These are phyloP conservation scores for Strigamia transsilvanica DNA, from an alignment of 2,888 invertebrate genomes.

Conservation along the genomic window DNA sequence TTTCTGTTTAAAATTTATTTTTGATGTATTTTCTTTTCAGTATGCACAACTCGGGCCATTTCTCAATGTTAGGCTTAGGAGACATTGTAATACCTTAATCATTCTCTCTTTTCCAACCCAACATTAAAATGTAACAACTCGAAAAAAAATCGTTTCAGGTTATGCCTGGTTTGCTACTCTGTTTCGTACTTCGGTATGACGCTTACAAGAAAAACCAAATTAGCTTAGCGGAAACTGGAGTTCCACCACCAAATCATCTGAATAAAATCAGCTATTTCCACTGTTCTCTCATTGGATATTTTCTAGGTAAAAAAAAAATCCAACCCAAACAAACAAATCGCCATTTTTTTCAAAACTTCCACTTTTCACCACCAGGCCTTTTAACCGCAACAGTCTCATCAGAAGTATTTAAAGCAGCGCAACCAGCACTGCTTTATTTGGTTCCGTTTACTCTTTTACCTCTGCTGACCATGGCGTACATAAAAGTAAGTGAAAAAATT, in stretches of 20 bases:
- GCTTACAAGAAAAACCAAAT: conserved; percentile 93
- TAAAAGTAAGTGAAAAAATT: conserved; percentile 75
- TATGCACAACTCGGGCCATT: conserved; percentile 94
- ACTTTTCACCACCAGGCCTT: conserved; percentile 66
- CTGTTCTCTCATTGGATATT: conserved; percentile 97
- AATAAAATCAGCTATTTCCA: conserved; percentile 86
- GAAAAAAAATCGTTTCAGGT: conserved; percentile 68
- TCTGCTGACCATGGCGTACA: conserved; percentile 95
- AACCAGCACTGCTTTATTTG: conserved; percentile 94
- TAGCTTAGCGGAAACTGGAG: conserved; percentile 69
- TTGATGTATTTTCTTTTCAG: conserved; percentile 66
- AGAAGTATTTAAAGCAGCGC: conserved; percentile 97
- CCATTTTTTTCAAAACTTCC: neutral
- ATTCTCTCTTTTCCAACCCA: neutral
- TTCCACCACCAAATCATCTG: conserved; percentile 69
- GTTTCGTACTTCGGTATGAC: conserved; percentile 96
- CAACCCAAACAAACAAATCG: neutral
- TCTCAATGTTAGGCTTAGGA: conserved; percentile 88
- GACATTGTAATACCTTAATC: conserved; percentile 68
- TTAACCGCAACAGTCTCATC: conserved; percentile 97
- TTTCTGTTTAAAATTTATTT: neutral
- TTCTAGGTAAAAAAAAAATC: conserved; percentile 73
- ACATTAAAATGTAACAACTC: neutral
- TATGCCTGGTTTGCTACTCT: conserved; percentile 93
- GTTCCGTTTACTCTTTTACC: conserved; percentile 97